Evolutionary conservation across 2,797 vertebrate species (phyloP).

Genomic region (Anniella stebbinsi): DNA sequence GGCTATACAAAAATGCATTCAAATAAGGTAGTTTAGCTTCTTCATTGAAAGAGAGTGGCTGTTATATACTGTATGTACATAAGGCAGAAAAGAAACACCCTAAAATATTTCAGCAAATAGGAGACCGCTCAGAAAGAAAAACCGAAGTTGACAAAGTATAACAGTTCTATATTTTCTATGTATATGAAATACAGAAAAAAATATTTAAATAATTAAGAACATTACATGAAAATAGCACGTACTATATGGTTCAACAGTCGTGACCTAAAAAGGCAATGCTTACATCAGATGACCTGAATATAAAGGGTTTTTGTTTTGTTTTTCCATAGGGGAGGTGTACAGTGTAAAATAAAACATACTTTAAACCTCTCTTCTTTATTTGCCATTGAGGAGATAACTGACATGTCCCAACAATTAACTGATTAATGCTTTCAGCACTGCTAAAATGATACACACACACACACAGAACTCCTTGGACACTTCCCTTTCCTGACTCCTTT

Average conservation of each 20-base stretch:
- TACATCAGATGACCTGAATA: neutral
- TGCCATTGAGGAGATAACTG: neutral
- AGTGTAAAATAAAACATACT: neutral
- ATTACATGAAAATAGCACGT: neutral
- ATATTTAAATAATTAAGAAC: neutral
- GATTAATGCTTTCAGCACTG: conserved; percentile 14
- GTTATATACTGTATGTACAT: neutral
- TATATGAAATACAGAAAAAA: neutral
- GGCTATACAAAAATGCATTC: neutral
- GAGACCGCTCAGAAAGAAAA: neutral
- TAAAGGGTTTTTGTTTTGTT: too few relatives aligned
- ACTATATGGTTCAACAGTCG: neutral
- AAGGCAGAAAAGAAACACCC: too few relatives aligned
- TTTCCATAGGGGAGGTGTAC: neutral
- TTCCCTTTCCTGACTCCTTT: neutral
- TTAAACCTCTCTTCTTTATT: neutral
- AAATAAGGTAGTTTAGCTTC: neutral
- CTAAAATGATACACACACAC: neutral
- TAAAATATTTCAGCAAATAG: neutral
- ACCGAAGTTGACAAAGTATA: neutral
- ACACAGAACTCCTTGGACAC: conserved; percentile 29
- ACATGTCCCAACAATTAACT: conserved; percentile 8
- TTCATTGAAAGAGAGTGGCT: neutral
- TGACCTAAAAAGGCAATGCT: neutral
- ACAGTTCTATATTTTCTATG: neutral